A percentile compares a stretch with the other conserved stretches of the same genome.
These are phyloP conservation scores for Apodemus sylvaticus DNA, from an alignment of 2,113 vertebrate species.

Conservation along the genomic window DNA sequence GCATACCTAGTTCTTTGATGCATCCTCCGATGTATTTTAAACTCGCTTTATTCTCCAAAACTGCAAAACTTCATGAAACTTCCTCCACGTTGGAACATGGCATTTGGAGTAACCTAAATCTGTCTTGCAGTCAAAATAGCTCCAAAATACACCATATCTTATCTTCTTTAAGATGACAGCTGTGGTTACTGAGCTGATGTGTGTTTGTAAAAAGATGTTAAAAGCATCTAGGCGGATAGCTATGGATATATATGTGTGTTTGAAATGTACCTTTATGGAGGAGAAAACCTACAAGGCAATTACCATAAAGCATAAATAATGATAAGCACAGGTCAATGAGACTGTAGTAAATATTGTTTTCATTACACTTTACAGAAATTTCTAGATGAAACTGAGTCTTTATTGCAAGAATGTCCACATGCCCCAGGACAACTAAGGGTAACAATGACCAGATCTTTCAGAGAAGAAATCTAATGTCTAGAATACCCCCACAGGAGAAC, in stretches of 20 bases:
- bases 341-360: background rate
- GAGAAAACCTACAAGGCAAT: background rate
- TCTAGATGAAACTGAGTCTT: background rate
- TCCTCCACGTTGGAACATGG: background rate
- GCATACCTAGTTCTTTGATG: background rate
- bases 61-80: background rate
- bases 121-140: background rate
- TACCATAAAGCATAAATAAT: background rate
- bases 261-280: slow-evolving; percentile 25
- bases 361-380: background rate
- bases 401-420: background rate
- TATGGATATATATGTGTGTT: background rate
- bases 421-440: background rate
- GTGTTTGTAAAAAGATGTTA: background rate
- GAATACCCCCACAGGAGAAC: background rate
- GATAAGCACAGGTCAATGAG: background rate
- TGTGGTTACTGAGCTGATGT: background rate
- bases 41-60: background rate
- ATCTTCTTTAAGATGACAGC: background rate
- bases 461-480: background rate
- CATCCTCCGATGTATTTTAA: background rate
- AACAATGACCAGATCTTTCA: background rate
- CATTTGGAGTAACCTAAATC: background rate
- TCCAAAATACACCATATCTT: background rate
- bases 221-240: background rate